Base-by-base conservation (phyloP, 2,888 invertebrate species). In the Eurois occulta region DNA sequence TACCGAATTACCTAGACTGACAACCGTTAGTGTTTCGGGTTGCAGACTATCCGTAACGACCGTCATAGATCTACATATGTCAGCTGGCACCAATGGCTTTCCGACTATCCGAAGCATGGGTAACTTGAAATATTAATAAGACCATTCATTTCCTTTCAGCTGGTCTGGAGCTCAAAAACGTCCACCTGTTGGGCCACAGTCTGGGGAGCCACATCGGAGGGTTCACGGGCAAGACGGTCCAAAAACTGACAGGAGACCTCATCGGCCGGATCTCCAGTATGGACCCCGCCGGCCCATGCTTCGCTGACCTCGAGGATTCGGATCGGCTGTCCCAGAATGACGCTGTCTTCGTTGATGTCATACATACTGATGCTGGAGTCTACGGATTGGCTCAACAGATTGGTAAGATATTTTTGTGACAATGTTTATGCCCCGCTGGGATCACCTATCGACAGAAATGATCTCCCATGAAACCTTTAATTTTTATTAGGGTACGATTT, bases 261-360 rank as follows among this genome's bases (percentile, higher is more conserved):
- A 84, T 96, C 1, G 94, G 94, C 38, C 91, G 96, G 70, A 94
- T 96, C 72, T 89, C 95, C 8, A 94, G 93, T 0, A 86, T 96
- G 80, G 96, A 96, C 89, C 96, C 96, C 0, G 96, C 96, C 1
- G 96, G 96, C 0, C 96, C 96, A 0, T 96, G 96, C 92, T 96
- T 96, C 92, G 91, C 92, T 65, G 82, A 93, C 48, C 87, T 95
- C 1, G 91, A 92, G 0, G 80, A 87, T 0, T 88, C 89, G 0
- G 60, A 94, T 8, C 79, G 94, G 64, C 89, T 96, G 10, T 89
- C 92, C 70, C 65, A 81, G 0, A 86, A 92, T 0, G 96, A 96
- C 68, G 96, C 96, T 0, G 87, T 85, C 0, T 96, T 92, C 66
- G 95, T 96, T 0, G 95, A 95, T 67, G 94, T 92, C 1, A 93